Conservation (phyloP, 1,140 invertebrate species). For the Aphelinus atriplicis region DNA sequence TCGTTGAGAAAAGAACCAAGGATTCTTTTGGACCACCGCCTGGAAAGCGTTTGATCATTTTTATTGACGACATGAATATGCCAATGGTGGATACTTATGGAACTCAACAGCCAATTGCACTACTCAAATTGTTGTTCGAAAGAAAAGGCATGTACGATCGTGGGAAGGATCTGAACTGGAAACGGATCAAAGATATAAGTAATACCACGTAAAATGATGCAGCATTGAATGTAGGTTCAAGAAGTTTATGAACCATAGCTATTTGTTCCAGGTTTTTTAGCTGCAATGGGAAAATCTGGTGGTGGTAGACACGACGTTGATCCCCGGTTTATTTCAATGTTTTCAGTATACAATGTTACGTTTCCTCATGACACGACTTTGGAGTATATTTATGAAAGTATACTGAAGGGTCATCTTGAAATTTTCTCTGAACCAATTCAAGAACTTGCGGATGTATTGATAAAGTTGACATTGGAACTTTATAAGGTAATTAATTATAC, state of each 20-base stretch:
- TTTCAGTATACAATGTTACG: slow-evolving; percentile 85
- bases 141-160: slow-evolving; percentile 87
- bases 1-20: slow-evolving; percentile 88
- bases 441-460: slow-evolving; percentile 72
- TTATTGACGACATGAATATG: slow-evolving; percentile 96
- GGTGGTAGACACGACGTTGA: slow-evolving; percentile 90
- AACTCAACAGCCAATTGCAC: slow-evolving; percentile 91
- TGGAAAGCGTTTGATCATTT: slow-evolving; percentile 86
- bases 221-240: not conserved
- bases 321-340: slow-evolving; percentile 88
- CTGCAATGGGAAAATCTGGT: slow-evolving; percentile 84
- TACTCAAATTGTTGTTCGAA: slow-evolving; percentile 88
- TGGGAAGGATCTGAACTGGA: slow-evolving; percentile 91
- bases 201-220: slow-evolving; percentile 11
- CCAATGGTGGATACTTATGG: slow-evolving; percentile 89
- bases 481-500: slow-evolving; percentile 73
- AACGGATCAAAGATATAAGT: slow-evolving; percentile 83
- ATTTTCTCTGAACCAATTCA: slow-evolving; percentile 76
- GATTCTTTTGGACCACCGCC: slow-evolving; percentile 87
- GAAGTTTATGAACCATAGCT: slow-evolving; percentile 24
- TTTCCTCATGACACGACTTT: slow-evolving; percentile 83
- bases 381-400: slow-evolving; percentile 84
- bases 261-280: slow-evolving; percentile 72
- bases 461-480: slow-evolving; percentile 82
- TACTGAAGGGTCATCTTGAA: slow-evolving; percentile 79